Evolutionary conservation across 2,113 vertebrate genomes (phyloP), one percentile per base, ranked within the genome.

Genomic region (Phasianus colchicus): DNA sequence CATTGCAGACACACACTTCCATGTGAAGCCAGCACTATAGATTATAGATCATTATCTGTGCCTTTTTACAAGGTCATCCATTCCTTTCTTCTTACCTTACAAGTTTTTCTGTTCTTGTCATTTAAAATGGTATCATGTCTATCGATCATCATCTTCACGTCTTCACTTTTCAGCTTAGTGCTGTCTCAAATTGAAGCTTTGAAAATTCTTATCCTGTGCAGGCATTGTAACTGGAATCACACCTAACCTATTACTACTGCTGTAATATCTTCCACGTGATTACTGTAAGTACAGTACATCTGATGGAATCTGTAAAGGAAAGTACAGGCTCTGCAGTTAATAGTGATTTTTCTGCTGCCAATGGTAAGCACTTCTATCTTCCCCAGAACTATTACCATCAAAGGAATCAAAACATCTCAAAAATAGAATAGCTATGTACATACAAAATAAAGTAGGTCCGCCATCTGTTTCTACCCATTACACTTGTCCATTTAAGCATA

Each of bases 21-120:
- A 77, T 34, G 34, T 87, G 78, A 64, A 91, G 66, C 81, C 89
- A 82, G n/a, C 12, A 10, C 85, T 95, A 89, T 70, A 94, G 93
- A 90, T 89, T 93, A 95, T 84, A 91, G 89, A 91, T 96, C 83
- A 64, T 67, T 81, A 96, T 96, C 94, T 91, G 60, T 91, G 20
- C 29, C 84, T 91, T 96, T 96, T 93, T 92, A 89, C 85, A 93
- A 96, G 94, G 92, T 95, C 94, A 92, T 78, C 79, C 78, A 48
- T 91, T 93, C 61, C 72, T 93, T 95, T 96, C 50, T 92, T 83
- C 42, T 75, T 80, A 32, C 57, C 52, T 88, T 91, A 92, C 6
- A 14, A 85, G 75, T 92, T 93, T 87, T 83, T 77, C 75, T 91
- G 55, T 64, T 92, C 79, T 96, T 92, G 87, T 92, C 85, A 92